Evolutionary conservation across 1,140 invertebrate species (phyloP).

Genomic region (Cardiocondyla obscurior): DNA sequence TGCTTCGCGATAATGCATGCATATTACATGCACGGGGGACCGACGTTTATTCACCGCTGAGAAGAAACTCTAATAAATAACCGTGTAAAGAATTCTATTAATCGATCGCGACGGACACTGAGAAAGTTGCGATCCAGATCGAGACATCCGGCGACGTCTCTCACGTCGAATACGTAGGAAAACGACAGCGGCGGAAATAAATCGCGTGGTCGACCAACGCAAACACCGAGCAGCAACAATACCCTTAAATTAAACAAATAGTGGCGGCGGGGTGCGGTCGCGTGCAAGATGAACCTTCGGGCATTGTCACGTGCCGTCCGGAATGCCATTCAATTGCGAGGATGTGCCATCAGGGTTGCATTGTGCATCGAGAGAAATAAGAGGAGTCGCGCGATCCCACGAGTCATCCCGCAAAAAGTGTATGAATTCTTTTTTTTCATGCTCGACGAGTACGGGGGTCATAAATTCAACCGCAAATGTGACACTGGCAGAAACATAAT

Average conservation of each 20-base stretch:
- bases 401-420: slow-evolving; percentile 13
- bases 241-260: slow-evolving; percentile 80
- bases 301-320: slow-evolving; percentile 67
- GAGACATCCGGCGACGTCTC: background rate
- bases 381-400: slow-evolving; percentile 59
- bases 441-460: background rate
- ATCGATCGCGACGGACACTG: background rate
- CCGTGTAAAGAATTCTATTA: slow-evolving; percentile 45
- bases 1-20: slow-evolving; percentile 38
- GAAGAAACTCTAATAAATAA: slow-evolving; percentile 24
- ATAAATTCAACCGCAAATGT: background rate
- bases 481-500: background rate
- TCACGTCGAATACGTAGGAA: slow-evolving; percentile 68
- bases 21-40: slow-evolving; percentile 42
- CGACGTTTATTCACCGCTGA: slow-evolving; percentile 22
- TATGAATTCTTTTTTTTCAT: background rate
- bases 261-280: slow-evolving; percentile 57
- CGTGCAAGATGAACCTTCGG: slow-evolving; percentile 61
- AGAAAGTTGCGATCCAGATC: background rate
- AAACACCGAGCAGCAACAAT: slow-evolving; percentile 71
- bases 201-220: slow-evolving; percentile 40
- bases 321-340: slow-evolving; percentile 66
- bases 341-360: slow-evolving; percentile 65
- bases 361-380: slow-evolving; percentile 58
- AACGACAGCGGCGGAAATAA: slow-evolving; percentile 56